phyloP scores from a whole-genome alignment of 2,888 invertebrate species.

The Bellardia bayeri region DNA sequence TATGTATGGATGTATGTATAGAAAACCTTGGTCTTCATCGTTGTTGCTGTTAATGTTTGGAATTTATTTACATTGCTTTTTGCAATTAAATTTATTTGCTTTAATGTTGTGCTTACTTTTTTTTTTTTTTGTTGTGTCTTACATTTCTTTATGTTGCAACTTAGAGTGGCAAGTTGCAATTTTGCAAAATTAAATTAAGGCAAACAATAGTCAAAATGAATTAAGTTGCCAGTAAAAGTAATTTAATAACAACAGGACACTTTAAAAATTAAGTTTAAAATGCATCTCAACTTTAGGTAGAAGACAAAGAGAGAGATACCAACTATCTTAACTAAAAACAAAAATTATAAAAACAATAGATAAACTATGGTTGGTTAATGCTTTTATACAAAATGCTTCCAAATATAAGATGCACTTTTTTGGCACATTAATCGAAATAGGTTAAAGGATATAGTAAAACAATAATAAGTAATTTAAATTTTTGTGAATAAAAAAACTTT shows the following conservation, averaged over 20 bases:
- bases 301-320: too few relatives aligned
- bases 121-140: neutral
- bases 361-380: too few relatives aligned
- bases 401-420: too few relatives aligned
- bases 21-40: conserved; percentile 34
- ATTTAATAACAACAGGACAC: conserved; percentile 34
- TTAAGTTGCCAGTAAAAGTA: conserved; percentile 40
- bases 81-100: conserved; percentile 64
- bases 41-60: conserved; percentile 43
- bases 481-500: too few relatives aligned
- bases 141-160: conserved; percentile 9
- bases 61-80: conserved; percentile 62
- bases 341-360: too few relatives aligned
- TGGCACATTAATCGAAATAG: too few relatives aligned
- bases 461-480: too few relatives aligned
- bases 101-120: conserved; percentile 30
- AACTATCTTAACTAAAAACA: too few relatives aligned
- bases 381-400: too few relatives aligned
- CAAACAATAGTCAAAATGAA: conserved; percentile 44
- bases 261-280: conserved; percentile 12
- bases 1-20: neutral
- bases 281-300: neutral
- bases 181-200: conserved; percentile 58
- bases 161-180: conserved; percentile 4
- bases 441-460: too few relatives aligned